Conservation (phyloP, 1,140 invertebrate species). For the Apis dorsata region DNA sequence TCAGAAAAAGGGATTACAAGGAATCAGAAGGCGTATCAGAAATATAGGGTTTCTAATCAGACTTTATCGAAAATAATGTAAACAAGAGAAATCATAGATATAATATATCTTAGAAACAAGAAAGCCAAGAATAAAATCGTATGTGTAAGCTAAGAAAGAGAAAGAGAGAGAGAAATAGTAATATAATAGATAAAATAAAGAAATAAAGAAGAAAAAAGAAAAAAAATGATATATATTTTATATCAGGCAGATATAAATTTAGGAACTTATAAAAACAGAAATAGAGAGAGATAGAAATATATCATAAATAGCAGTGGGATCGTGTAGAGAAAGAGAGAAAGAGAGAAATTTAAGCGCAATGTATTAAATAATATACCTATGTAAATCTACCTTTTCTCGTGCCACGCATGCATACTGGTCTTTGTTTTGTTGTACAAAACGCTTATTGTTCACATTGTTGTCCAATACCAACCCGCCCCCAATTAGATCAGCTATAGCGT, state of each 20-base stretch:
- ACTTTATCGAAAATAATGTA: conserved; percentile 26
- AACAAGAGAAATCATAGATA: conserved; percentile 55
- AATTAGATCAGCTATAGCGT: conserved; percentile 25
- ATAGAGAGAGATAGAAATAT: conserved; percentile 9
- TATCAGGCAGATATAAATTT: conserved; percentile 45
- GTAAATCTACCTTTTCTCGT: conserved; percentile 75
- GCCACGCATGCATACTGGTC: conserved; percentile 74
- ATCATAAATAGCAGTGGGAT: conserved; percentile 39
- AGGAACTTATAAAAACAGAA: conserved; percentile 25
- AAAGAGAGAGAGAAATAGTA: conserved; percentile 46
- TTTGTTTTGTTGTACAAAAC: conserved; percentile 59
- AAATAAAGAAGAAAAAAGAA: conserved; percentile 33
- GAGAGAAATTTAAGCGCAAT: conserved; percentile 49
- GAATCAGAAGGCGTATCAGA: not conserved
- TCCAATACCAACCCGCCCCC: conserved; percentile 60
- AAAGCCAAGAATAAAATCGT: conserved; percentile 45
- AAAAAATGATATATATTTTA: conserved; percentile 43
- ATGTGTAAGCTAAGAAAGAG: conserved; percentile 50
- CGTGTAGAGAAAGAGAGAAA: conserved; percentile 22
- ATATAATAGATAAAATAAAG: conserved; percentile 28
- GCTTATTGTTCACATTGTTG: conserved; percentile 35
- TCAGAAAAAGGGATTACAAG: not conserved
- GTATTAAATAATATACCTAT: conserved; percentile 59
- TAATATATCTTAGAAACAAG: conserved; percentile 21
- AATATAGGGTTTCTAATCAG: conserved; percentile 7